phyloP scores from a whole-genome alignment of 37 sponge, comb jelly and placozoan genomes.

The Spongia lamella region DNA sequence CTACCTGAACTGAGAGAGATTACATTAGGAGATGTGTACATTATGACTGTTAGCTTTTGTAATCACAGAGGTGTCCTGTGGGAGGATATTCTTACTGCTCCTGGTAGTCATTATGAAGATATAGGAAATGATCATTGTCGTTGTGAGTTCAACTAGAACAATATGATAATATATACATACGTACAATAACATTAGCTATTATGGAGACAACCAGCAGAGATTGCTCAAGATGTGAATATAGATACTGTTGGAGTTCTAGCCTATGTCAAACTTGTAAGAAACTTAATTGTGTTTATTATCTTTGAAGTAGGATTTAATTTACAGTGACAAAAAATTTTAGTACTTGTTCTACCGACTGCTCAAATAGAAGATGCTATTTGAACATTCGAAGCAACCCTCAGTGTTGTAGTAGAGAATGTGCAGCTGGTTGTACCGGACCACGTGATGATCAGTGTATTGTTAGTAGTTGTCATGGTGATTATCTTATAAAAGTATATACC shows the following conservation, averaged over 20 bases:
- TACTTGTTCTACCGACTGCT: slow-evolving; percentile 13
- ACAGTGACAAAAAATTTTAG: slow-evolving; percentile 38
- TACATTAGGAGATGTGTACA: slow-evolving; percentile 24
- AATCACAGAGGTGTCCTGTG: slow-evolving; percentile 43
- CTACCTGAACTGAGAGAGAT: slow-evolving; percentile 65
- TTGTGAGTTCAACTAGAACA: not conserved
- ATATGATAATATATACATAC: not conserved
- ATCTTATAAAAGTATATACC: too few relatives aligned
- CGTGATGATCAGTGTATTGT: slow-evolving; percentile 32
- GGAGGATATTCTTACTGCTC: slow-evolving; percentile 49
- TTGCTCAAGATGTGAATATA: not conserved
- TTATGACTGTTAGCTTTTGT: slow-evolving; percentile 30
- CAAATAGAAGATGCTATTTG: slow-evolving; percentile 15
- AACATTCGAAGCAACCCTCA: not conserved
- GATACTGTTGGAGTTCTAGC: not conserved
- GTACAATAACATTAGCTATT: too few relatives aligned
- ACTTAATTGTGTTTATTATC: not conserved
- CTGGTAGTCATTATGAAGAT: not conserved
- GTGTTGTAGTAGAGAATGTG: slow-evolving; percentile 65
- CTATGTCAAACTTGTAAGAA: slow-evolving; percentile 14
- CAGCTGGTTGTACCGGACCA: slow-evolving; percentile 61
- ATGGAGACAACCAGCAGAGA: not conserved
- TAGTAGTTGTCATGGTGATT: not conserved
- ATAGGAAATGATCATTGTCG: not conserved
- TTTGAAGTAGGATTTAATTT: not conserved